phyloP scores from a whole-genome alignment of 2,888 invertebrate species.

The Chrysodeixis includens region DNA sequence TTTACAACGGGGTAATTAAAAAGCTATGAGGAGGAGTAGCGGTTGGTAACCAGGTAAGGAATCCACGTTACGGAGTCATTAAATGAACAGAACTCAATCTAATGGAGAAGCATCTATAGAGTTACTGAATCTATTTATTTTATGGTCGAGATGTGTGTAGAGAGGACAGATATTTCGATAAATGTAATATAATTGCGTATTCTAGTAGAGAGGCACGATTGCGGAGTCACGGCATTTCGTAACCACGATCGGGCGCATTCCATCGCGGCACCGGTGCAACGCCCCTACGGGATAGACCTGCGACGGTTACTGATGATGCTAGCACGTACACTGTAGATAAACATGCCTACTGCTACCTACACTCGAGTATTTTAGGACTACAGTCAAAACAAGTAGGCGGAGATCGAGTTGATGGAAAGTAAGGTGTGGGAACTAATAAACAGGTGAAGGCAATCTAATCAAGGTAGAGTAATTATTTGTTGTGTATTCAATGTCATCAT shows the following conservation, averaged over 20 bases:
- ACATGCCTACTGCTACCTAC: conserved; percentile 58
- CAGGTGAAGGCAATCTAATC: conserved; percentile 66
- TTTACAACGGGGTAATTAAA: conserved; percentile 84
- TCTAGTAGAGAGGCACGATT: conserved; percentile 73
- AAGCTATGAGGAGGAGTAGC: conserved; percentile 76
- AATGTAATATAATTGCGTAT: conserved; percentile 73
- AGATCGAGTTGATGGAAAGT: conserved; percentile 44
- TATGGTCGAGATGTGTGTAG: conserved; percentile 24
- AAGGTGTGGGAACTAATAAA: conserved; percentile 65
- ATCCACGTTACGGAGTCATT: conserved; percentile 70
- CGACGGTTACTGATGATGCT: conserved; percentile 73
- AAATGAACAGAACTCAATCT: conserved; percentile 55
- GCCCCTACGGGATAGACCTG: conserved; percentile 80
- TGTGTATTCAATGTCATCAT: conserved; percentile 33
- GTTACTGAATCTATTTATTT: conserved; percentile 8
- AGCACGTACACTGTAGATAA: conserved; percentile 54
- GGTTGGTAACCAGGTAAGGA: conserved; percentile 63
- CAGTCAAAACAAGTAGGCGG: conserved; percentile 53
- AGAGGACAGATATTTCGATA: conserved; percentile 59
- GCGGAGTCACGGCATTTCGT: conserved; percentile 84
- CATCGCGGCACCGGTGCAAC: conserved; percentile 80
- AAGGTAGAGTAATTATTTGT: conserved; percentile 56
- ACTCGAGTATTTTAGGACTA: conserved; percentile 26
- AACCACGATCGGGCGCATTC: conserved; percentile 86
- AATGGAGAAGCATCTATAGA: conserved; percentile 23